Conservation (phyloP, 1,140 invertebrate genomes). For the Bilobella aurantiaca region DNA sequence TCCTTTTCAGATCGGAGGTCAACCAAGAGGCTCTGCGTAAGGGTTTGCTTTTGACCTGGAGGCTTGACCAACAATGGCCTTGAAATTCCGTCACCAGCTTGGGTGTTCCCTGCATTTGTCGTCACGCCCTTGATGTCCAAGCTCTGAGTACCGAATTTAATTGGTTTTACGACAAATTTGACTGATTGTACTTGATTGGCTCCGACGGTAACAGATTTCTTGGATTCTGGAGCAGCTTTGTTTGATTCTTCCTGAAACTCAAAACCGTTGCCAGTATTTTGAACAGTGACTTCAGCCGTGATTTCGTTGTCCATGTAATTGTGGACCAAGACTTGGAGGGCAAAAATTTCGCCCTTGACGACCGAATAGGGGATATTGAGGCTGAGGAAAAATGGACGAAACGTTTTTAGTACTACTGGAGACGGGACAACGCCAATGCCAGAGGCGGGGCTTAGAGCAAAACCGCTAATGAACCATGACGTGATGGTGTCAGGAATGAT, state of each 20-base stretch:
- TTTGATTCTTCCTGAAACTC: constrained; percentile 10
- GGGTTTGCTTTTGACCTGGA: constrained; percentile 14
- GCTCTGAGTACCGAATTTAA: constrained; percentile 36
- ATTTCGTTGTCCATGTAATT: constrained; percentile 50
- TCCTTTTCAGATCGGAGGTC: not conserved
- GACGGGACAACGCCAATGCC: constrained; percentile 39
- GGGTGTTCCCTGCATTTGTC: constrained; percentile 22
- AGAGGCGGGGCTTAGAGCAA: constrained; percentile 69
- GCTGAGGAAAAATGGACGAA: constrained; percentile 27
- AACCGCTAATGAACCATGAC: constrained; percentile 83
- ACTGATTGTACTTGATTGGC: constrained; percentile 11
- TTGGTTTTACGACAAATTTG: constrained; percentile 13
- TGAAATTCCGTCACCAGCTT: constrained; percentile 19
- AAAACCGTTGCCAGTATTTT: constrained; percentile 11
- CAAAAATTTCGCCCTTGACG: constrained; percentile 35
- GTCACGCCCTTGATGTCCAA: constrained; percentile 61
- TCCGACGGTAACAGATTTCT: not conserved
- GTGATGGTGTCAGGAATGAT: constrained; percentile 79
- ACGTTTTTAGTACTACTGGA: constrained; percentile 7
- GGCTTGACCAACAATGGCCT: constrained; percentile 17
- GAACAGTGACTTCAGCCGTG: constrained; percentile 8
- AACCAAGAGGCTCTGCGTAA: constrained; percentile 9
- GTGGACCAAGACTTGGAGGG: constrained; percentile 57
- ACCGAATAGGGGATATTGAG: constrained; percentile 25
- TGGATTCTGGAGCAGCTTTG: not conserved